These are phyloP conservation scores for Pseudochirops cupreus DNA, from an alignment of 2,797 vertebrate species.

Conservation along the genomic window DNA sequence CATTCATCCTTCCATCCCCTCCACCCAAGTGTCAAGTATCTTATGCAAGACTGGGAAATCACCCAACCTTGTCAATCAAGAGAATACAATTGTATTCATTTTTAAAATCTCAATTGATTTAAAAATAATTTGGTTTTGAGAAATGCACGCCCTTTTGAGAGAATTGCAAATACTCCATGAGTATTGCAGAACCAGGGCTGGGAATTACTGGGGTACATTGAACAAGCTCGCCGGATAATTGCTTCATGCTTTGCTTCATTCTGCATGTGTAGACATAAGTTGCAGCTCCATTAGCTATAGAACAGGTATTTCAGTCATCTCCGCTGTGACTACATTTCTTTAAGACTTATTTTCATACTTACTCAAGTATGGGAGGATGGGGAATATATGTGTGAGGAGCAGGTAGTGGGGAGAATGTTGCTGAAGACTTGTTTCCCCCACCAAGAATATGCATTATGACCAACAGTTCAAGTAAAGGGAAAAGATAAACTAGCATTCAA, in stretches of 20 bases:
- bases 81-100: neutral
- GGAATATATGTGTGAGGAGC: neutral
- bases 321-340: neutral
- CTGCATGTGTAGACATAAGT: neutral
- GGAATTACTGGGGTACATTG: neutral
- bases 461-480: neutral
- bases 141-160: neutral
- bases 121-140: neutral
- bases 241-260: neutral
- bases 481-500: neutral
- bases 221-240: neutral
- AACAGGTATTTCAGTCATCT: neutral
- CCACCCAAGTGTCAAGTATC: neutral
- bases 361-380: neutral
- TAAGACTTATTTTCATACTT: neutral
- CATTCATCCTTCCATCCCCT: neutral
- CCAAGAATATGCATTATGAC: accelerated
- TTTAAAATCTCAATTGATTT: neutral
- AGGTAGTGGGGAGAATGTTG: neutral
- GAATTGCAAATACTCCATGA: neutral
- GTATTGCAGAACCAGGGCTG: neutral
- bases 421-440: neutral
- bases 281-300: neutral
- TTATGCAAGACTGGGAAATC: neutral
- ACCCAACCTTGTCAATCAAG: neutral